These are phyloP conservation scores for Zoanthus sociatus DNA, from an alignment of 92 coral and sea anemone species.

Conservation along the genomic window DNA sequence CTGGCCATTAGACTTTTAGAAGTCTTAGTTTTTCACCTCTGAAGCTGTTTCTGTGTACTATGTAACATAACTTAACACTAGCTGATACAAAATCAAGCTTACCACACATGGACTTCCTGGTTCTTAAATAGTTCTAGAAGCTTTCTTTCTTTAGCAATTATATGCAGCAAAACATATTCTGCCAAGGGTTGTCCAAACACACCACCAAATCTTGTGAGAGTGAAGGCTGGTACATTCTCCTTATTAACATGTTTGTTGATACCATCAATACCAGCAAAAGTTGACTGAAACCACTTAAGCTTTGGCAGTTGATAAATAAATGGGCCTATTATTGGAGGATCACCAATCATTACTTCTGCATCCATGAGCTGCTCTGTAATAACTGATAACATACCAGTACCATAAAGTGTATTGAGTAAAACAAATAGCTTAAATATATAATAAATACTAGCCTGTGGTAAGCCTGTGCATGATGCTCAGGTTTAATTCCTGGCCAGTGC, in stretches of 20 bases:
- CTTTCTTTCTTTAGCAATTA: conserved; percentile 84
- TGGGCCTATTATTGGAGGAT: conserved; percentile 56
- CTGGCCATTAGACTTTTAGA: too few relatives aligned
- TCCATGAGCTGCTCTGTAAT: conserved; percentile 65
- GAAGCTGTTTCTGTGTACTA: too few relatives aligned
- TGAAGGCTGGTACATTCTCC: conserved; percentile 60
- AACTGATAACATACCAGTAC: neutral
- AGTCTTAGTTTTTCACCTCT: too few relatives aligned
- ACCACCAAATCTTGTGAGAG: conserved; percentile 87
- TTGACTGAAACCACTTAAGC: conserved; percentile 93
- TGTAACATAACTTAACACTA: too few relatives aligned
- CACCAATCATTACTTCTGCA: conserved; percentile 80
- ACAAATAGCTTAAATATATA: neutral
- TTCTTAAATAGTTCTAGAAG: conserved; percentile 60
- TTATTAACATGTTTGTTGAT: conserved; percentile 54
- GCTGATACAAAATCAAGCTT: neutral
- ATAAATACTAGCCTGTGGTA: too few relatives aligned
- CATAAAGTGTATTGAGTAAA: neutral
- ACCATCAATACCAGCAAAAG: conserved; percentile 85
- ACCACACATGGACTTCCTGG: conserved; percentile 80
- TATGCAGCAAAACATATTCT: conserved; percentile 85
- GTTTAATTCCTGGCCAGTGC: too few relatives aligned
- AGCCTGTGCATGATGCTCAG: too few relatives aligned
- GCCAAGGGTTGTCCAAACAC: conserved; percentile 79
- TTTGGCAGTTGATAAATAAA: conserved; percentile 67